phyloP scores from a whole-genome alignment of 1,140 invertebrate species.

The Aporrectodea caliginosa region DNA sequence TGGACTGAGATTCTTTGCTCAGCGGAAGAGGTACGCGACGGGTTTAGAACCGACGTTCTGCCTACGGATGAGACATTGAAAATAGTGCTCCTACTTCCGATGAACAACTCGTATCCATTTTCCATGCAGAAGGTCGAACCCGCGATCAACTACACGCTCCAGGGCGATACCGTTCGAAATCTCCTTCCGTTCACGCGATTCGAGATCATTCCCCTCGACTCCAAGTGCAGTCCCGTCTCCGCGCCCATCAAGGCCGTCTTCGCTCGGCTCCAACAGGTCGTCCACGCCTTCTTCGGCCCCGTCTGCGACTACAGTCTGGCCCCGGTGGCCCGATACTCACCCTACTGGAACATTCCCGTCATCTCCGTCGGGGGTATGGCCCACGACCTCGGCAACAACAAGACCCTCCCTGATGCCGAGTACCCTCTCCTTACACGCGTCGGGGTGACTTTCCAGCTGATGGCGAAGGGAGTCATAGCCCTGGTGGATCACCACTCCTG shows the following conservation, averaged over 20 bases:
- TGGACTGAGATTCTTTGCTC: too few species aligned
- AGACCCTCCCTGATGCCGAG: constrained; percentile 40
- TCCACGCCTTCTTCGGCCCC: constrained; percentile 68
- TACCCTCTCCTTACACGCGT: constrained; percentile 78
- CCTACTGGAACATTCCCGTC: constrained; percentile 81
- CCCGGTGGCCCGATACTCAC: constrained; percentile 79
- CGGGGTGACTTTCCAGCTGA: constrained; percentile 67
- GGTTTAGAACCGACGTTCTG: too few species aligned
- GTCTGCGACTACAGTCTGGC: constrained; percentile 88
- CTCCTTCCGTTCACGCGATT: too few species aligned
- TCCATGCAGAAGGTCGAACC: too few species aligned
- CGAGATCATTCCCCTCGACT: constrained; percentile 21
- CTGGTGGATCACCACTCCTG: too few species aligned
- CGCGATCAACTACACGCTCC: too few species aligned
- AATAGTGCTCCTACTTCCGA: too few species aligned
- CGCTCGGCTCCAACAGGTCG: constrained; percentile 42
- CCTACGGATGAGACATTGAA: too few species aligned
- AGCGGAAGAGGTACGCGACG: too few species aligned
- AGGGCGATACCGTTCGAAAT: too few species aligned
- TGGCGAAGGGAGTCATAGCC: constrained; percentile 56
- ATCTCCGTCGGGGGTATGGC: constrained; percentile 80
- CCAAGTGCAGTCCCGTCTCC: constrained; percentile 47
- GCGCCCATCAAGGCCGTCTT: constrained; percentile 51
- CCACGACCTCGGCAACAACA: constrained; percentile 64
- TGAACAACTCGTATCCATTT: too few species aligned